Percentiles rank a stretch among this genome's conserved stretches.
Evolutionary conservation across 2,113 vertebrate genomes (phyloP).

Genomic region (Rhineura floridana): DNA sequence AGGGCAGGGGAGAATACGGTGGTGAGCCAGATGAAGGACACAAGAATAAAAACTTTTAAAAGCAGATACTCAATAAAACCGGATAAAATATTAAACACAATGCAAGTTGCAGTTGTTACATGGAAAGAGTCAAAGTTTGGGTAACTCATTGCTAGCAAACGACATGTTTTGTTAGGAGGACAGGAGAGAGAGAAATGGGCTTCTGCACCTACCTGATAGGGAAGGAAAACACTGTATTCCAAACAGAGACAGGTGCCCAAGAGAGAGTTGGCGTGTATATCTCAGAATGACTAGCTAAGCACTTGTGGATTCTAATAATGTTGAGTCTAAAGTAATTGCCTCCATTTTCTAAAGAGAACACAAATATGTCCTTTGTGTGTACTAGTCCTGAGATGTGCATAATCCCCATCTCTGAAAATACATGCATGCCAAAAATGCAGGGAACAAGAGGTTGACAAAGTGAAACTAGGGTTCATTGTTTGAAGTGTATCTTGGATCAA

Average conservation of each 20-base stretch:
- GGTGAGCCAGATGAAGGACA: not conserved
- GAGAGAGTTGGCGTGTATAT: not conserved
- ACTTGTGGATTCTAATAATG: too few relatives aligned
- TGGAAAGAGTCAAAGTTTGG: not conserved
- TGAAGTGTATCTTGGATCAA: not conserved
- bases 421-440: not conserved
- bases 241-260: not conserved
- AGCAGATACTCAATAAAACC: not conserved
- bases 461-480: not conserved
- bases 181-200: not conserved
- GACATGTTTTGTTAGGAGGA: too few relatives aligned
- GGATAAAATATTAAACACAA: not conserved
- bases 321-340: too few relatives aligned
- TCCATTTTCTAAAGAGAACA: not conserved
- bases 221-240: not conserved
- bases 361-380: not conserved
- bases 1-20: not conserved
- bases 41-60: not conserved
- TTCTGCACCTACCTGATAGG: not conserved
- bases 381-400: not conserved
- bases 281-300: too few relatives aligned
- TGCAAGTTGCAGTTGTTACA: not conserved
- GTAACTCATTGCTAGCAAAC: not conserved
- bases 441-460: not conserved
- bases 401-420: not conserved